Evolutionary conservation across 2,113 vertebrate genomes (phyloP).

Genomic region (Collichthys lucidus): DNA sequence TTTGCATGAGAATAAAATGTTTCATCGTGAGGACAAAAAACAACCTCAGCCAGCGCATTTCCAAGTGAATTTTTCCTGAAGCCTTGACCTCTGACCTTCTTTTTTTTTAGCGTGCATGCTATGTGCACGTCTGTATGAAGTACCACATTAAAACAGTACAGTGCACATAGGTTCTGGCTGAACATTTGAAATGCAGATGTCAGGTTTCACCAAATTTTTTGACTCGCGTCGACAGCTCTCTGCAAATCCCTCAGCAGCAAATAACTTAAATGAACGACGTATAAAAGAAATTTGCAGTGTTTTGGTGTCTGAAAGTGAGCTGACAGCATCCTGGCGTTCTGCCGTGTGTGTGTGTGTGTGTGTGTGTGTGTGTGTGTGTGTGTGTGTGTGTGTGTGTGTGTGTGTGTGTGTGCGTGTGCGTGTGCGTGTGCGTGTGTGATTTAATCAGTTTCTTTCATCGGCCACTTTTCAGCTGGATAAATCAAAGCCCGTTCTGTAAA

Average conservation of each 20-base stretch:
- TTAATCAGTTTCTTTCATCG: slow-evolving; percentile 20
- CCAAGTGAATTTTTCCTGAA: background rate
- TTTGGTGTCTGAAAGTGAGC: slow-evolving; percentile 19
- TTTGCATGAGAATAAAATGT: background rate
- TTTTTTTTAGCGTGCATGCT: background rate
- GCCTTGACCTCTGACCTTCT: background rate
- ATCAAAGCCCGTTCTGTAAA: slow-evolving; percentile 45
- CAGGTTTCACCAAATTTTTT: background rate
- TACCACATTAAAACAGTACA: background rate
- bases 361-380: background rate
- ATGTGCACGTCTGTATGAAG: background rate
- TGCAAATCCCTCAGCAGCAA: background rate
- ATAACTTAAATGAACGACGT: background rate
- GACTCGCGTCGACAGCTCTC: background rate
- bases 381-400: background rate
- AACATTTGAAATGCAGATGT: background rate
- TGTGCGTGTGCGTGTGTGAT: background rate
- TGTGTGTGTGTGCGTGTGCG: background rate
- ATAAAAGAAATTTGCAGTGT: slow-evolving; percentile 13
- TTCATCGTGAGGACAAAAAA: background rate
- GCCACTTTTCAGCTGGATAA: slow-evolving; percentile 36
- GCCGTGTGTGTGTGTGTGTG: background rate
- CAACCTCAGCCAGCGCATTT: background rate
- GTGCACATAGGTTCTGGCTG: background rate
- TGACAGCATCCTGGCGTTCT: slow-evolving; percentile 1